Percentiles rank a stretch among this genome's conserved stretches.
Evolutionary conservation across 2,113 vertebrate genomes (phyloP).

Genomic region (Ramphastos sulfuratus): DNA sequence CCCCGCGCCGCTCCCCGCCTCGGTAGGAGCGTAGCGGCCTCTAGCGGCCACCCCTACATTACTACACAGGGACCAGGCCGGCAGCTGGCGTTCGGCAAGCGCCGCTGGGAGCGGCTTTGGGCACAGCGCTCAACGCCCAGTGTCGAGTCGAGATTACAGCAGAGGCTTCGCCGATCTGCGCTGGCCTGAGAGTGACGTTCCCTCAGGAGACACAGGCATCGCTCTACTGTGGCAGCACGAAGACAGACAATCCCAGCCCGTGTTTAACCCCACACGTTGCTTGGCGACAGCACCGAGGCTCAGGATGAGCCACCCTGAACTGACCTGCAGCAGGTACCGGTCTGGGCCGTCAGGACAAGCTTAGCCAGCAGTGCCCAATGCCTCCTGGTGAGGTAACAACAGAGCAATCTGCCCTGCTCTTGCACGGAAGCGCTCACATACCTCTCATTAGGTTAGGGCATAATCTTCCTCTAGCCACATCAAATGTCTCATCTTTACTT

Average conservation of each 20-base stretch:
- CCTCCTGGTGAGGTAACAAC: neutral
- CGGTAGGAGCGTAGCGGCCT: conserved; percentile 13
- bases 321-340: neutral
- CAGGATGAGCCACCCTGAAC: neutral
- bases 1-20: neutral
- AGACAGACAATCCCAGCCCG: neutral
- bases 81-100: neutral
- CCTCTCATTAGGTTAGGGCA: neutral
- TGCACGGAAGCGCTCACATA: neutral
- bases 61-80: neutral
- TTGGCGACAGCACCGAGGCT: neutral
- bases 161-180: neutral
- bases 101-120: neutral
- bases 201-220: neutral
- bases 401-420: neutral
- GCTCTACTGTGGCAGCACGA: neutral
- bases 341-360: neutral
- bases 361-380: neutral
- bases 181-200: neutral
- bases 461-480: neutral
- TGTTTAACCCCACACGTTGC: neutral
- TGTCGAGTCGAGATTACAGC: neutral
- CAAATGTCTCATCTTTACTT: neutral
- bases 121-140: neutral
- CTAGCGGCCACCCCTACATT: neutral